Percentiles rank a stretch among this genome's conserved stretches.
phyloP scores from a whole-genome alignment of 2,113 vertebrate genomes.

The Ctenodactylus gundi region DNA sequence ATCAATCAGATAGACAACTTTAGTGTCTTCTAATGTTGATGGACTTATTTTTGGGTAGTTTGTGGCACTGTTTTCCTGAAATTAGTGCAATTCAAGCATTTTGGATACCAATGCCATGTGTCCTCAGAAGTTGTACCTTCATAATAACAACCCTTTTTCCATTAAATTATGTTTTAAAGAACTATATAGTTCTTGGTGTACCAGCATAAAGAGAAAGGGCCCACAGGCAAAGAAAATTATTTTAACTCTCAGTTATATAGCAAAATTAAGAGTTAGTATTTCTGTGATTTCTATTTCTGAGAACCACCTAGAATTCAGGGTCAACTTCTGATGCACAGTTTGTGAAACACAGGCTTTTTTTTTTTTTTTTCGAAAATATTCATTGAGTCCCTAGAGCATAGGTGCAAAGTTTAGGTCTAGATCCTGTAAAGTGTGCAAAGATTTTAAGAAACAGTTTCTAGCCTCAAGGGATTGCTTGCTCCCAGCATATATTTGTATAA shows the following conservation, averaged over 20 bases:
- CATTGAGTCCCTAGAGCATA: not conserved
- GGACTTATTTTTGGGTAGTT: slow-evolving; percentile 16
- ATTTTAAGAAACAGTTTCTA: not conserved
- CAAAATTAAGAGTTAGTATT: slow-evolving; percentile 13
- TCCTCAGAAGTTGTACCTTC: not conserved
- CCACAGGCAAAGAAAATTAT: not conserved
- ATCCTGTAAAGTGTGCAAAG: not conserved
- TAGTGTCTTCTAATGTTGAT: slow-evolving; percentile 28
- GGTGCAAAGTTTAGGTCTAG: not conserved
- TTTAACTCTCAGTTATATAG: slow-evolving; percentile 36
- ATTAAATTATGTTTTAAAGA: slow-evolving; percentile 2
- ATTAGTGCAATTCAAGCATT: not conserved
- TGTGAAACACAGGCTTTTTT: not conserved
- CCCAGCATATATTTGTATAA: not conserved
- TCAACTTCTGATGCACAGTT: not conserved
- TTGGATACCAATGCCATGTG: not conserved
- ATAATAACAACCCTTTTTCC: not conserved
- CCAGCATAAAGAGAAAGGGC: not conserved
- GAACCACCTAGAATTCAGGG: not conserved
- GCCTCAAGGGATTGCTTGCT: not conserved
- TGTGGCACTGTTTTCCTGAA: slow-evolving; percentile 33
- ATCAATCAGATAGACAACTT: not conserved
- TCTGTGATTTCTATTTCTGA: slow-evolving; percentile 35
- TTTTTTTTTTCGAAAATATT: not conserved
- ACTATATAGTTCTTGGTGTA: not conserved